These are phyloP conservation scores for Megaceryle alcyon DNA, from an alignment of 2,797 vertebrate genomes.

Conservation along the genomic window DNA sequence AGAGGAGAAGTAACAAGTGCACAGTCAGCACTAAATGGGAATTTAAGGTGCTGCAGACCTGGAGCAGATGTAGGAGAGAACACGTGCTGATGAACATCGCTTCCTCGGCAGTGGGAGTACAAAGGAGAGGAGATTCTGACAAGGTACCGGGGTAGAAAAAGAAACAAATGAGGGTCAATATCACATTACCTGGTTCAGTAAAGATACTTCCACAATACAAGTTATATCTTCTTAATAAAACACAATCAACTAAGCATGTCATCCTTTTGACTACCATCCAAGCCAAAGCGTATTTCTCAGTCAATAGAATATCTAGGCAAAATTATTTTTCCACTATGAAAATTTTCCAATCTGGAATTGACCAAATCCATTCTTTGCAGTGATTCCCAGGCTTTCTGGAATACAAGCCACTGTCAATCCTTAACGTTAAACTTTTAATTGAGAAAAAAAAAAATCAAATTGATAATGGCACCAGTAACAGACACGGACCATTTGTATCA, in stretches of 20 bases:
- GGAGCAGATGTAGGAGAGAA: constrained; percentile 88
- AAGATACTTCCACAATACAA: not conserved
- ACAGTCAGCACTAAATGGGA: constrained; percentile 83
- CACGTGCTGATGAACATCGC: constrained; percentile 88
- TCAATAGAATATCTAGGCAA: not conserved
- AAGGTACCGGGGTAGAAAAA: constrained; percentile 71
- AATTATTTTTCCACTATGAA: not conserved
- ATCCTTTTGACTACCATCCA: not conserved
- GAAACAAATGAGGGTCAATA: constrained; percentile 65
- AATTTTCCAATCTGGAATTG: not conserved
- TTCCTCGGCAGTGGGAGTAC: constrained; percentile 90
- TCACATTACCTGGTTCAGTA: not conserved
- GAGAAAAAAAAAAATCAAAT: not conserved
- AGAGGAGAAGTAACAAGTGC: constrained; percentile 85
- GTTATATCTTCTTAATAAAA: constrained; percentile 4
- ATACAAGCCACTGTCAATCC: not conserved
- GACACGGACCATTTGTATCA: not conserved
- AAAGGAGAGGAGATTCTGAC: constrained; percentile 93
- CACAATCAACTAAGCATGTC: constrained; percentile 19
- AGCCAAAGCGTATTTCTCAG: not conserved
- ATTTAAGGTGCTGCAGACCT: constrained; percentile 81
- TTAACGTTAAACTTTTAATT: not conserved
- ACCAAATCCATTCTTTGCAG: not conserved
- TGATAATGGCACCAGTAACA: not conserved
- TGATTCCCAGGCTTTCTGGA: not conserved